Base-by-base conservation (phyloP, 2,113 vertebrate genomes). In the Anas platyrhynchos region DNA sequence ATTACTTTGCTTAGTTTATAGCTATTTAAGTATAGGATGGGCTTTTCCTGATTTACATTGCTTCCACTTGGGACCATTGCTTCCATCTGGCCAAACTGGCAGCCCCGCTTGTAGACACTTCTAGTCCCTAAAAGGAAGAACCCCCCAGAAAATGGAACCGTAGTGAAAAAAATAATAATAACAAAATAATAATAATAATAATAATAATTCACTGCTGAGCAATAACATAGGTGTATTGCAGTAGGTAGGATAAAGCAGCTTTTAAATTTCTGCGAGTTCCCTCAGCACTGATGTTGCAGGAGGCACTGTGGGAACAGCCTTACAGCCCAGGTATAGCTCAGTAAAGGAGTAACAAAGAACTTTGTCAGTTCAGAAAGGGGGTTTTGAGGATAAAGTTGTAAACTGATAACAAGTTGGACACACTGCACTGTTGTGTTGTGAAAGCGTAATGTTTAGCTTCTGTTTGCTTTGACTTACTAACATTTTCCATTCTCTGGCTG, bases 391-490 rank as follows among this genome's bases (percentile, higher is more conserved):
- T 96, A 13, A 83, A 94, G 92, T 7, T 91, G 85, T 92, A 96
- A 96, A 96, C 61, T 85, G 94, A 96, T 97, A 96, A 94, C 48
- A 67, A 65, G 22, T 50, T 90, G 62, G 63, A 81, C 77, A 93
- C n/a, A 71, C 48, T 85, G 86, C 54, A 31, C 92, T 91, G 75
- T 83, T 93, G 93, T 90, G 68, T 80, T 96, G 92, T 87, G 77
- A 96, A 96, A 97, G 87, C 36, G 41, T 61, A 65, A 78, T 0
- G 71, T 90, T 89, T 81, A 81, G 63, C 61, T 95, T 91, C 91
- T 95, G 61, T 96, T 97, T 96, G 93, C 79, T 95, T 93, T 94
- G 94, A 86, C 92, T 94, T 67, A 50, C 88, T 94, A 89, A 93
- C 65, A 89, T 96, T 97, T 97, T 97, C 95, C 95, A 90, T 85